Percentiles rank a stretch among this genome's conserved stretches.
These are phyloP conservation scores for Pangasius larnaudii DNA, from an alignment of 2,797 vertebrate species.

Conservation along the genomic window DNA sequence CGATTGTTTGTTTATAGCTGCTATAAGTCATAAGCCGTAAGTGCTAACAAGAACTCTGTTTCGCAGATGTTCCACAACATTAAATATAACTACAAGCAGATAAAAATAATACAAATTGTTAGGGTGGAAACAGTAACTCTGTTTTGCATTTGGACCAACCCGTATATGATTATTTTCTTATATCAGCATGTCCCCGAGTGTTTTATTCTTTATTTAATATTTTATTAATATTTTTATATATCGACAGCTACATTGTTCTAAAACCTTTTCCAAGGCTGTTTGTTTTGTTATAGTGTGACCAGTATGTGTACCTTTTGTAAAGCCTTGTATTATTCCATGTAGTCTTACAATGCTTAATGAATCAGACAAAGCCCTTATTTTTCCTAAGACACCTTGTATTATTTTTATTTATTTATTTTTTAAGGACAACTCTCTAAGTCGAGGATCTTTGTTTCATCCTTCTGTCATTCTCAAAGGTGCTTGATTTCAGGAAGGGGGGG, in stretches of 20 bases:
- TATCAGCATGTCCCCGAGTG: neutral
- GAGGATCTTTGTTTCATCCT: conserved; percentile 26
- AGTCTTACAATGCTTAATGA: neutral
- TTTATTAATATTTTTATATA: neutral
- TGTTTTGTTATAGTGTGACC: neutral
- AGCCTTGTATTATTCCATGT: neutral
- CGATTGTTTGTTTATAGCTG: neutral
- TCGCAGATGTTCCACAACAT: neutral
- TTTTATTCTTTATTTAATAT: neutral
- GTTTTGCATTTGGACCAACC: neutral
- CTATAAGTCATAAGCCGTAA: neutral
- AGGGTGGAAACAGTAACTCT: neutral
- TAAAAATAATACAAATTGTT: neutral
- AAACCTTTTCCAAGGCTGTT: neutral
- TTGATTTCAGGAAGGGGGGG: neutral
- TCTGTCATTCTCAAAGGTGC: conserved; percentile 6
- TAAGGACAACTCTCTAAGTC: neutral
- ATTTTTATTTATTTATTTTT: neutral
- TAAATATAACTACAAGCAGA: conserved; percentile 11
- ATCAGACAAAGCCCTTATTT: neutral
- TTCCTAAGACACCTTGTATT: neutral
- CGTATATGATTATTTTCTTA: neutral
- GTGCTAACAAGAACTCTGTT: neutral
- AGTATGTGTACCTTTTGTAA: neutral
- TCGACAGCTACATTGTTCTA: neutral